Evolutionary conservation across 2,113 vertebrate genomes (phyloP).

Genomic region (Pomatorhinus ruficollis): DNA sequence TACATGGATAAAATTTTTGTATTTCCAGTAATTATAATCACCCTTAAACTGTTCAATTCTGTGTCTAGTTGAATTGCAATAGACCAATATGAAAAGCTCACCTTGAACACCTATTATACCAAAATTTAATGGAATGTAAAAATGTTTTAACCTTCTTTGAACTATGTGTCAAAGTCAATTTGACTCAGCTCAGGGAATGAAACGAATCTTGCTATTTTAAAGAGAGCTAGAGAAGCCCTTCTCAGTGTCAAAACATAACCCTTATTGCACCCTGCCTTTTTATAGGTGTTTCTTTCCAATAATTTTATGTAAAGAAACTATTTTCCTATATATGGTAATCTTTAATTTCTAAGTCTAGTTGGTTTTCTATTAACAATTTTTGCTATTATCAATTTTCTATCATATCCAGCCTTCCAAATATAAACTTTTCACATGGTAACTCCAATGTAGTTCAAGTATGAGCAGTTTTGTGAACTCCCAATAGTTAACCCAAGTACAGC

Average conservation of each 20-base stretch:
- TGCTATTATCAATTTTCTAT: background rate
- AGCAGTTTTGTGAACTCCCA: background rate
- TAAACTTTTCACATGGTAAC: background rate
- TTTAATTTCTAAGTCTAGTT: background rate
- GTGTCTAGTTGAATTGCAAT: background rate
- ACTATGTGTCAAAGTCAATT: background rate
- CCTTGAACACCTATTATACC: background rate
- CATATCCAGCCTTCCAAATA: background rate
- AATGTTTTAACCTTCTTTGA: background rate
- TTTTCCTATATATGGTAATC: background rate
- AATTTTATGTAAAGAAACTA: background rate
- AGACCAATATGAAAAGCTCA: background rate
- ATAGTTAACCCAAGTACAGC: background rate
- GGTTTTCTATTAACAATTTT: background rate
- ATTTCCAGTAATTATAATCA: background rate
- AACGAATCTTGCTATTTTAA: background rate
- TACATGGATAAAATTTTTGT: background rate
- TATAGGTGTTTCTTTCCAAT: background rate
- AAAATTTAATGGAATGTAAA: slow-evolving; percentile 20
- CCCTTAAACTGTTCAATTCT: background rate
- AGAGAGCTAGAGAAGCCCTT: background rate
- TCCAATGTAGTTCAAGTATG: background rate
- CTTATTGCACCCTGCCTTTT: background rate
- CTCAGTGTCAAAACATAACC: background rate
- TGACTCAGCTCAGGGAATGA: background rate